phyloP scores from a whole-genome alignment of 2,113 vertebrate species.

The Prochilodus magdalenae region DNA sequence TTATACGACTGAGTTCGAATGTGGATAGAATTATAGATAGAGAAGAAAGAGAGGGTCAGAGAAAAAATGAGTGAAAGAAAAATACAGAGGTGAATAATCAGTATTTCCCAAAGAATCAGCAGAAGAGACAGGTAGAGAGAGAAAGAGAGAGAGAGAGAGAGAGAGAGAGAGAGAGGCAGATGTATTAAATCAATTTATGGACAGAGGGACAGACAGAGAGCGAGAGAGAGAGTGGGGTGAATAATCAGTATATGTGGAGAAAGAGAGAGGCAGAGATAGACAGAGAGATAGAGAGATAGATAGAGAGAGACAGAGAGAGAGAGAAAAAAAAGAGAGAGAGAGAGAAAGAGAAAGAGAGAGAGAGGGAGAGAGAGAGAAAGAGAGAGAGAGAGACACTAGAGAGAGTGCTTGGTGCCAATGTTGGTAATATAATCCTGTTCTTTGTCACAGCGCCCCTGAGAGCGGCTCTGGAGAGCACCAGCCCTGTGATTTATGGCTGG shows the following conservation, averaged over 20 bases:
- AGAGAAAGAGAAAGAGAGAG: background rate
- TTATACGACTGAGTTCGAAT: no score
- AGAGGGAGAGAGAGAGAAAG: background rate
- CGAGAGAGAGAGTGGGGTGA: background rate
- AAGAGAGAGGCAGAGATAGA: background rate
- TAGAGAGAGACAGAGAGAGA: background rate
- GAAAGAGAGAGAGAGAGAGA: background rate
- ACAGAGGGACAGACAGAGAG: background rate
- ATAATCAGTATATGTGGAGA: no score
- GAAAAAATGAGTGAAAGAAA: no score
- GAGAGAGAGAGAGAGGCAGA: background rate
- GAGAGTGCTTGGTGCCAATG: conserved; percentile 26
- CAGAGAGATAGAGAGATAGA: background rate
- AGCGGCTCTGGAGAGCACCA: conserved; percentile 14
- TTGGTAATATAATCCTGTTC: conserved; percentile 30
- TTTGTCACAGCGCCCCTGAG: background rate
- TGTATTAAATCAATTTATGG: no score
- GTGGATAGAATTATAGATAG: no score
- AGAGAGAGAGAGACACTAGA: background rate
- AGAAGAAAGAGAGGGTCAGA: no score
- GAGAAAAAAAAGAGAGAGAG: background rate
- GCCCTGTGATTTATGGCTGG: conserved; percentile 34
- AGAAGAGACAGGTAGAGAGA: background rate
- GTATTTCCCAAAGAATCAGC: no score
- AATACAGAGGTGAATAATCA: no score